A percentile compares a stretch with the other conserved stretches of the same genome.
Evolutionary conservation across 64 coral and sea anemone species (phyloP).

Genomic region (Platygyra sinensis): DNA sequence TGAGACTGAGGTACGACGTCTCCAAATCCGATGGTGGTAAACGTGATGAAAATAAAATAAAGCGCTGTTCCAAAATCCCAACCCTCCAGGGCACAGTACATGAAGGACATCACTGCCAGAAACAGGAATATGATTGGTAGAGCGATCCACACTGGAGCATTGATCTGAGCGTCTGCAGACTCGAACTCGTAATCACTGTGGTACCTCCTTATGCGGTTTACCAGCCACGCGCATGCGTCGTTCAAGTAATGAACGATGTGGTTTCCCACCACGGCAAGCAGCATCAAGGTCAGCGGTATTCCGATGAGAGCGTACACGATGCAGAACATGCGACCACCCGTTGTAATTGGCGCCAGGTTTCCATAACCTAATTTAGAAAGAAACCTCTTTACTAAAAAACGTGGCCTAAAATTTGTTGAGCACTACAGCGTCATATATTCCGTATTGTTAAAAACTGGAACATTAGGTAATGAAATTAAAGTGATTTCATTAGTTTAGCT

Average conservation of each 20-base stretch:
- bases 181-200: conserved; percentile 70
- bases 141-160: conserved; percentile 77
- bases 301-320: conserved; percentile 83
- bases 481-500: too few species aligned
- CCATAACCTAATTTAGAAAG: conserved; percentile 59
- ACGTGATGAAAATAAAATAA: conserved; percentile 91
- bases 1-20: conserved; percentile 74
- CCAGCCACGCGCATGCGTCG: conserved; percentile 79
- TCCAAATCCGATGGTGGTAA: conserved; percentile 91
- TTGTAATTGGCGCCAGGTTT: conserved; percentile 72
- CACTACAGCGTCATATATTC: too few species aligned
- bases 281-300: conserved; percentile 94
- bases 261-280: conserved; percentile 82
- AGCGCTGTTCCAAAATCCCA: conserved; percentile 91
- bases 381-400: too few species aligned
- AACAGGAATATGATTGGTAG: conserved; percentile 82
- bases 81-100: conserved; percentile 81
- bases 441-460: too few species aligned
- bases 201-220: conserved; percentile 45
- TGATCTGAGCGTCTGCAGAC: conserved; percentile 55
- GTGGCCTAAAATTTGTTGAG: too few species aligned
- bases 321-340: conserved; percentile 71
- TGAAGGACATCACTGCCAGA: conserved; percentile 68
- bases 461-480: too few species aligned
- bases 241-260: conserved; percentile 82